These are phyloP conservation scores for Temnothorax ravouxi DNA, from an alignment of 2,888 invertebrate species.

Conservation along the genomic window DNA sequence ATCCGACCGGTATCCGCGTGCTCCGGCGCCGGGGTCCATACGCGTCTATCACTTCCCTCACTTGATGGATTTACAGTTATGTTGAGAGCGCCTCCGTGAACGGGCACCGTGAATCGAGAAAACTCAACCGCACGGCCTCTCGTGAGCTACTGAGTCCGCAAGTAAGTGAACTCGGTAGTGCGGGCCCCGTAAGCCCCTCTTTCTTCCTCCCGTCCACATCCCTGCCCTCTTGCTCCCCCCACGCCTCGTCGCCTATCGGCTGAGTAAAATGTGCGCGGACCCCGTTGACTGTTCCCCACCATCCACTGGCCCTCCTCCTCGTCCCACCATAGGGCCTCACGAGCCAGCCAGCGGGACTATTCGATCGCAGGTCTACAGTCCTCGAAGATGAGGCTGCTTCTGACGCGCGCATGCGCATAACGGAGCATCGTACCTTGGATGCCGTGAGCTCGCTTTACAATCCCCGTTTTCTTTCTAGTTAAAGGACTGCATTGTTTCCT, in stretches of 20 bases:
- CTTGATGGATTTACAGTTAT: slow-evolving; percentile 77
- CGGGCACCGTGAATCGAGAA: slow-evolving; percentile 53
- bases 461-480: slow-evolving; percentile 58
- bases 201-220: slow-evolving; percentile 34
- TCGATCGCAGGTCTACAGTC: slow-evolving; percentile 61
- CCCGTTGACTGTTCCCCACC: slow-evolving; percentile 46
- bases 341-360: slow-evolving; percentile 69
- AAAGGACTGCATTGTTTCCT: slow-evolving; percentile 41
- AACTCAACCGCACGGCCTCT: slow-evolving; percentile 76
- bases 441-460: slow-evolving; percentile 42
- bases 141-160: slow-evolving; percentile 83
- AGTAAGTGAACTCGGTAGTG: slow-evolving; percentile 66
- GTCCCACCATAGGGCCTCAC: slow-evolving; percentile 27
- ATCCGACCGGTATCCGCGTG: neutral
- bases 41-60: slow-evolving; percentile 42
- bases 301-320: slow-evolving; percentile 30
- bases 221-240: neutral
- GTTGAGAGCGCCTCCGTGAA: slow-evolving; percentile 59
- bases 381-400: slow-evolving; percentile 66
- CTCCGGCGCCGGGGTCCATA: slow-evolving; percentile 45
- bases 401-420: slow-evolving; percentile 76
- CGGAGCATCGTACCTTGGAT: slow-evolving; percentile 67
- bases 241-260: neutral
- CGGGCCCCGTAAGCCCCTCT: slow-evolving; percentile 64
- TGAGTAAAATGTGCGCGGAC: slow-evolving; percentile 49